Evolutionary conservation across 2,888 invertebrate genomes (phyloP), one percentile per base, ranked within the genome.

Genomic region (Pinctada fucata): DNA sequence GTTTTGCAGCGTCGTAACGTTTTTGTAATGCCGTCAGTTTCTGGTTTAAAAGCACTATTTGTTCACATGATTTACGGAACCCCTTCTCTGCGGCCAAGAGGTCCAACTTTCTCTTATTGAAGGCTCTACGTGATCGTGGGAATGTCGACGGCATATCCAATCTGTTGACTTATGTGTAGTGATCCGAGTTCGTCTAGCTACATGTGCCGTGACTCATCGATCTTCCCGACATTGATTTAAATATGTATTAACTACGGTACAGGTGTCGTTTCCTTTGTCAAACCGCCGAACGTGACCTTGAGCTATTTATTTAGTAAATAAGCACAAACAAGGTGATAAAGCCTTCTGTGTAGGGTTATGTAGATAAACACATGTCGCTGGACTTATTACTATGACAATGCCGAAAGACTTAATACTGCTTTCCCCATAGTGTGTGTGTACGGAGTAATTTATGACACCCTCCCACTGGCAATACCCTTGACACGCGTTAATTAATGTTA

Each of bases 11-110:
- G 72, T 88, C 85, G 81, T 88, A 89, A 47, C 88, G 83, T 50
- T 80, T 83, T 79, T 86, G 83, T 63, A 87, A 80, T 45, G 82
- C 83, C 13, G 84, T 85, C 10, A 89, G 80, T 49, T 83, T 80
- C 48, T 83, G 84, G 79, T 87, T 88, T 45, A 89, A 76, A 50
- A 87, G 81, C 1, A 87, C 83, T 48, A 88, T 88, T 82, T 89
- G 88, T 58, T 87, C 84, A 78, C 89, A 89, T 3, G 88, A 85
- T 77, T 81, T 80, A 68, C 83, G 73, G 75, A 88, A 89, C 49
- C 82, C 79, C 48, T 78, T 75, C 66, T 87, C 87, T 6, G 83
- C 82, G 52, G 80, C 82, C 3, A 79, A 50, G 4, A 83, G 74
- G 16, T 66, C 67, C 5, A 76, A 78, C 31, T 72, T 77, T 64